Conservation (phyloP, 2,888 invertebrate species). For the Buathra laborator region DNA sequence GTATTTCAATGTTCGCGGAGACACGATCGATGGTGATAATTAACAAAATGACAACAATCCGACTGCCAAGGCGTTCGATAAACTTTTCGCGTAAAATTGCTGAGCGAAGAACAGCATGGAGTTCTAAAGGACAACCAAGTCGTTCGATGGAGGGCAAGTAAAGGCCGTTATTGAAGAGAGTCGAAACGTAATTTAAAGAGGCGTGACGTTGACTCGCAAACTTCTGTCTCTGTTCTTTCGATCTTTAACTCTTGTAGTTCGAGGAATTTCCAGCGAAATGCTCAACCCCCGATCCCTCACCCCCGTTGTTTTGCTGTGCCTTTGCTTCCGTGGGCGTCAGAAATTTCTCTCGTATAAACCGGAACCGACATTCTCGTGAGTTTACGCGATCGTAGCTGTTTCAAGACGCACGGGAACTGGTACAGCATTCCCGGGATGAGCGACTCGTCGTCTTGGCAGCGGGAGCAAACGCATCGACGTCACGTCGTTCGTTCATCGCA, state of each 20-base stretch:
- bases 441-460: slow-evolving; percentile 32
- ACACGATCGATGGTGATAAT: slow-evolving; percentile 22
- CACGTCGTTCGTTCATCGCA: background rate
- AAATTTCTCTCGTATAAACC: slow-evolving; percentile 7
- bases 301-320: slow-evolving; percentile 14
- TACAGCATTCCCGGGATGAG: background rate
- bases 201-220: slow-evolving; percentile 31
- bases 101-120: background rate
- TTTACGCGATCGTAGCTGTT: slow-evolving; percentile 16
- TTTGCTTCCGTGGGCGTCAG: background rate
- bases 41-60: slow-evolving; percentile 54
- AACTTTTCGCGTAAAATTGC: slow-evolving; percentile 51
- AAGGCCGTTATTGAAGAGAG: slow-evolving; percentile 9
- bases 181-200: slow-evolving; percentile 54
- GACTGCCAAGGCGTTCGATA: slow-evolving; percentile 30
- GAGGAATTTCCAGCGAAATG: slow-evolving; percentile 29
- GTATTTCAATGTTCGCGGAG: slow-evolving; percentile 11
- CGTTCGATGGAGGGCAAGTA: slow-evolving; percentile 18
- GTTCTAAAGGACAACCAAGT: slow-evolving; percentile 20
- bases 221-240: slow-evolving; percentile 39
- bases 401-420: background rate
- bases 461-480: slow-evolving; percentile 19
- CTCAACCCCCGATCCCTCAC: slow-evolving; percentile 1
- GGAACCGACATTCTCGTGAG: slow-evolving; percentile 19
- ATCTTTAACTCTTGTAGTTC: slow-evolving; percentile 42